These are phyloP conservation scores for Lycia hirtaria DNA, from an alignment of 2,888 invertebrate genomes.

Conservation along the genomic window DNA sequence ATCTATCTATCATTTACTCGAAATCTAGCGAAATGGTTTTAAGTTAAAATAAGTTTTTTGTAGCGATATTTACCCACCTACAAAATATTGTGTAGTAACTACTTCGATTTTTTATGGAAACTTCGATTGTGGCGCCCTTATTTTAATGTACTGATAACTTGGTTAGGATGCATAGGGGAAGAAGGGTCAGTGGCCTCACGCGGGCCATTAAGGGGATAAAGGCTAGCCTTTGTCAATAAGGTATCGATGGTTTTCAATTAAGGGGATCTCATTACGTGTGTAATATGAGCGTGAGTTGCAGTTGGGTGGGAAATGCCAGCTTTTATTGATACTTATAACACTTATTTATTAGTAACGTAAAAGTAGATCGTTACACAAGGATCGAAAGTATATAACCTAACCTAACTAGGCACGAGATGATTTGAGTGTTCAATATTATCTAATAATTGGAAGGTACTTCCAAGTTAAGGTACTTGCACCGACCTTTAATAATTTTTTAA, in stretches of 20 bases:
- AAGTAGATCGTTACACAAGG: no score
- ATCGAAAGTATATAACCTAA: no score
- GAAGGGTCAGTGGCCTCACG: slow-evolving; percentile 43
- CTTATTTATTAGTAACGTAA: neutral
- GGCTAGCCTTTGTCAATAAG: slow-evolving; percentile 50
- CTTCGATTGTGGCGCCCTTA: neutral
- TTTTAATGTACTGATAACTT: neutral
- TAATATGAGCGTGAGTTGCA: slow-evolving; percentile 26
- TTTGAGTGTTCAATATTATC: no score
- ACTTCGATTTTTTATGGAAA: neutral
- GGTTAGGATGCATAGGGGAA: neutral
- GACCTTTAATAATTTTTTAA: no score
- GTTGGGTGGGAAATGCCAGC: slow-evolving; percentile 2
- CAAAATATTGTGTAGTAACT: no score
- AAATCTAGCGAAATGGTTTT: no score
- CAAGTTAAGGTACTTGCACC: no score
- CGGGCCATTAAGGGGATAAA: slow-evolving; percentile 48
- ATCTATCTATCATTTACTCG: no score
- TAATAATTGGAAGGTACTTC: no score
- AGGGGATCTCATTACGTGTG: slow-evolving; percentile 25
- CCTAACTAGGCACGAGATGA: no score
- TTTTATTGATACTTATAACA: neutral
- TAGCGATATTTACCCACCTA: no score
- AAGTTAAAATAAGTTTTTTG: no score
- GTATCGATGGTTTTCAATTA: slow-evolving; percentile 53